Conservation (phyloP, 2,888 invertebrate genomes). For the Strigamia maritima region DNA sequence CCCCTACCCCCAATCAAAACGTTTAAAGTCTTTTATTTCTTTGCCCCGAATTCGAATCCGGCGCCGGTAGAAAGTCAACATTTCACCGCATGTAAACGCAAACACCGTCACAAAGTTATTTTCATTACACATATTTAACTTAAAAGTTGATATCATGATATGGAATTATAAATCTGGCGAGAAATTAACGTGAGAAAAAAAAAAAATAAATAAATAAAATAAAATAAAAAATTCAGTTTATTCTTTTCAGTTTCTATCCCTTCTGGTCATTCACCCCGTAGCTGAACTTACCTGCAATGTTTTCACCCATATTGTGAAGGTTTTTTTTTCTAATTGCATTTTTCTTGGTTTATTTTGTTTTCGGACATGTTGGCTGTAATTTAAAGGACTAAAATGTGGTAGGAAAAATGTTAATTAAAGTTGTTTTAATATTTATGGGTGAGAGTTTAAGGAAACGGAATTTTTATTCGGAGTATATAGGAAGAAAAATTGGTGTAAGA, state of each 20-base stretch:
- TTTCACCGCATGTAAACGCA: not conserved
- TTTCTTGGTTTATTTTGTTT: not conserved
- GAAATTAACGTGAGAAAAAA: not conserved
- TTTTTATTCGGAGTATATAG: not conserved
- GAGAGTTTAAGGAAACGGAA: not conserved
- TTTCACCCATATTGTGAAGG: not conserved
- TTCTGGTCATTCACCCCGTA: not conserved
- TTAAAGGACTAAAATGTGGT: not conserved
- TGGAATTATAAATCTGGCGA: not conserved
- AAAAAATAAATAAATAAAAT: too few species aligned
- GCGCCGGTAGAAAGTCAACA: too few species aligned
- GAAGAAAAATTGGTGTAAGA: not conserved
- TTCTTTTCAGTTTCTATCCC: not conserved
- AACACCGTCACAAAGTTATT: not conserved
- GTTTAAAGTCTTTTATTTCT: too few species aligned
- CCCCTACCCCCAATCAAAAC: not conserved
- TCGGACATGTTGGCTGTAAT: too few species aligned
- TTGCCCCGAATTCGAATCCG: too few species aligned
- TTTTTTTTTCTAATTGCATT: not conserved
- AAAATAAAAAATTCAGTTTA: not conserved
- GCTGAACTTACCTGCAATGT: not conserved
- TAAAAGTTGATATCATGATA: too few species aligned
- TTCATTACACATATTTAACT: not conserved
- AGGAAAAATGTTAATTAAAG: not conserved
- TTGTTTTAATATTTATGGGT: not conserved